Evolutionary conservation across 2,113 vertebrate species (phyloP), one percentile per base, ranked within the genome.

Genomic region (Hemicordylus capensis): DNA sequence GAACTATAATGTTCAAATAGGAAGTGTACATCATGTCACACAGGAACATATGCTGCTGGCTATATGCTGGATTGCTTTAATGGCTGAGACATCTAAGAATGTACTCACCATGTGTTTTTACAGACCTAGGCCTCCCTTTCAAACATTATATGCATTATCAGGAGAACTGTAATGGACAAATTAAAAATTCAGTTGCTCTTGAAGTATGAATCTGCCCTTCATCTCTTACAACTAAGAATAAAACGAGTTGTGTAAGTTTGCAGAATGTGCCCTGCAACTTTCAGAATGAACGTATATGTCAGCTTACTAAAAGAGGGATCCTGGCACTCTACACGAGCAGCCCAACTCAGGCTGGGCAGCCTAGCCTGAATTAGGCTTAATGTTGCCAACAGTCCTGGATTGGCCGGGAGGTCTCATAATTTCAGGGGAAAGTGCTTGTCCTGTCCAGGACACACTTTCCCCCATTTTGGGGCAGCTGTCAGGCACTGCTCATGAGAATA

Each of bases 91-190:
- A 42, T 19, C 46, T 8, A 34, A n/a, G 7, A 6, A 76, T 51
- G 15, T 17, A 17, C 2, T 14, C 31, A 24, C 9, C 24, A 26
- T 28, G 37, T 22, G 31, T 56, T 76, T 54, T n/a, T 75, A 76
- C 31, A 59, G 22, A 59, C 14, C 22, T 28, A 80, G 28, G 4
- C 48, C 28, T 66, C 59, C 8, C 59, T 64, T 44, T 51, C 64
- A 39, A 80, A 66, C 8, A 34, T 66, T 44, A 19, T 31, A 22
- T 20, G 28, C 2, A 26, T 58, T 54, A 1, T 58, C 7, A 37
- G 31, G 31, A 66, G 24, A 24, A 61, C 54, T 86, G 37, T 80
- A 89, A 44, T 75, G 61, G 70, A 84, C 17, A 8, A 85, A 19
- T 8, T 8, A 42, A 51, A 74, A 64, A 26, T 17, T 37, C 58